A percentile compares a stretch with the other conserved stretches of the same genome.
phyloP scores from a whole-genome alignment of 2,113 vertebrate species.

The Ascaphus truei region DNA sequence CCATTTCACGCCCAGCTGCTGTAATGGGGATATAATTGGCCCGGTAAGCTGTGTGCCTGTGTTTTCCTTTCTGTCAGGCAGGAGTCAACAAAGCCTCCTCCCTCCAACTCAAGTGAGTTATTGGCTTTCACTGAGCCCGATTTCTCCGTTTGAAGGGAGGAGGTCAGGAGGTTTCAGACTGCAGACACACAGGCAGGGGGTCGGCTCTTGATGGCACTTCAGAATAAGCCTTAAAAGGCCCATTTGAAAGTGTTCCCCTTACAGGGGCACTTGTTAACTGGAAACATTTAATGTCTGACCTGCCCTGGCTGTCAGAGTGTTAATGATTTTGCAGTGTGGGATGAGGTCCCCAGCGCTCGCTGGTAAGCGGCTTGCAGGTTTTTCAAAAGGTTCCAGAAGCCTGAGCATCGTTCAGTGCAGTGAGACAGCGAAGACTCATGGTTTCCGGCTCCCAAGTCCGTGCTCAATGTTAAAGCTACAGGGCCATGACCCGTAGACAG shows the following conservation, averaged over 20 bases:
- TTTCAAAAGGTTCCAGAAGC: background rate
- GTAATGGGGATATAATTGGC: slow-evolving; percentile 55
- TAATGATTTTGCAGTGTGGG: slow-evolving; percentile 7
- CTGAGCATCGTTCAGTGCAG: background rate
- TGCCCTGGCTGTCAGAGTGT: slow-evolving; percentile 1
- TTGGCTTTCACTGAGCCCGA: slow-evolving; percentile 63
- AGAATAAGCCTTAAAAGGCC: slow-evolving; percentile 64
- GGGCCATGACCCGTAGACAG: too few species aligned
- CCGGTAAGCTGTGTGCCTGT: slow-evolving; percentile 57
- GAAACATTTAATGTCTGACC: background rate
- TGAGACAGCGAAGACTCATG: too few species aligned
- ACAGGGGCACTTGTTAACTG: slow-evolving; percentile 38
- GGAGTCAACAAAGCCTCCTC: slow-evolving; percentile 49
- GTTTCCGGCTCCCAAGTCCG: too few species aligned
- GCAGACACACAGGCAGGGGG: slow-evolving; percentile 72
- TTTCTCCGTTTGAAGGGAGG: slow-evolving; percentile 67
- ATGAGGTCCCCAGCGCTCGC: background rate
- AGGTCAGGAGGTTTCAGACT: slow-evolving; percentile 78
- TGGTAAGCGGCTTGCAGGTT: background rate
- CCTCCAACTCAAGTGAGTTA: slow-evolving; percentile 60
- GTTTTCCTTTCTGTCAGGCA: slow-evolving; percentile 55
- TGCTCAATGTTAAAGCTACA: too few species aligned
- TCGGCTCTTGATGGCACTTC: slow-evolving; percentile 64
- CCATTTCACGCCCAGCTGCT: slow-evolving; percentile 46
- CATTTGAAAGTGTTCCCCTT: slow-evolving; percentile 58